Evolutionary conservation across 2,797 vertebrate genomes (phyloP), one percentile per base, ranked within the genome.

Genomic region (Limosa lapponica): DNA sequence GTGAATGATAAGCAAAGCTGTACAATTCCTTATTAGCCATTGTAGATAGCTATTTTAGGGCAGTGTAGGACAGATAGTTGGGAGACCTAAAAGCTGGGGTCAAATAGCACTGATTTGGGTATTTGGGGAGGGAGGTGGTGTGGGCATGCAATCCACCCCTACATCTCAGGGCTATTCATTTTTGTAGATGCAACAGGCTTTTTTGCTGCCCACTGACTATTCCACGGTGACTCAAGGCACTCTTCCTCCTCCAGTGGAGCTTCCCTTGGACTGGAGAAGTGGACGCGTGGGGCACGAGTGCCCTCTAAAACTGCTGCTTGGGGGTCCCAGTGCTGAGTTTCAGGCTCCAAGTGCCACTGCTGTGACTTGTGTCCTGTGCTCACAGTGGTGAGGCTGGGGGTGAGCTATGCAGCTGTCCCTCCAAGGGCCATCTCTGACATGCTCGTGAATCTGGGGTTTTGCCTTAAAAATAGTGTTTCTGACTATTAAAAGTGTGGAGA

Each of bases 211-310:
- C 34, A 48, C 17, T 0, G 2, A 5, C 32, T 48, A n/a, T 10
- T 9, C 7, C 1, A 0, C 0, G 0, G 37, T 30, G 70, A 13
- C 20, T 58, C 39, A 24, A 36, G 27, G 8, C 25, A 28, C n/a
- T 48, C 41, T 36, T 54, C 39, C 59, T 73, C 36, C 7, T 22
- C n/a, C n/a, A 11, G 0, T 22, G 25, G 55, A 51, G 13, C 30
- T 84, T 62, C 2, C 20, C 18, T 23, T 18, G 17, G 37, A 17
- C 30, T 1, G 8, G 16, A 78, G 34, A 48, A 55, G 4, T 5
- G 32, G 48, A 71, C 0, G 0, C 0, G 0, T 51, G 36, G 67
- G 19, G 11, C n/a, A 48, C 0, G 0, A 62, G 8, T 25, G 9
- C 15, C 8, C 30, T 65, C 55, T n/a, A 66, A 8, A 46, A 10